These are phyloP conservation scores for Galbula dea DNA, from an alignment of 2,113 vertebrate species.

Conservation along the genomic window DNA sequence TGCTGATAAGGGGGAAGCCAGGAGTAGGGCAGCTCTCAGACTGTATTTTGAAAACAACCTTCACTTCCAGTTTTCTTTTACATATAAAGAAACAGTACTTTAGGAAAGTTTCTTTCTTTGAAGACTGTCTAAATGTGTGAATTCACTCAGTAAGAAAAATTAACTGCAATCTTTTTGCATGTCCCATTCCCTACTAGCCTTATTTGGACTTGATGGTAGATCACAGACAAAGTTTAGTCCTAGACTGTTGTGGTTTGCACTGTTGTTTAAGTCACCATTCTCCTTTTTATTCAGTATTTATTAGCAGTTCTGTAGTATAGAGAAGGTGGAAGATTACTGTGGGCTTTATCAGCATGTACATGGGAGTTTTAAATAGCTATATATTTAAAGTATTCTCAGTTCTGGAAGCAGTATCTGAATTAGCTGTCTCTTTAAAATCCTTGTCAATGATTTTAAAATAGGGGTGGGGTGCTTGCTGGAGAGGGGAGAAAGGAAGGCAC, in stretches of 20 bases:
- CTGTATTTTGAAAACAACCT: not conserved
- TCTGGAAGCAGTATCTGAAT: not conserved
- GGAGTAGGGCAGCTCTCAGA: not conserved
- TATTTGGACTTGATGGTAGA: not conserved
- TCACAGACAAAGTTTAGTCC: not conserved
- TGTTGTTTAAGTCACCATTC: not conserved
- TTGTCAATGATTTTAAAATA: not conserved
- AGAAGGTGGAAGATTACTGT: not conserved
- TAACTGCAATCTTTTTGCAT: not conserved
- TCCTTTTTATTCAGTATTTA: not conserved
- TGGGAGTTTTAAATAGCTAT: not conserved
- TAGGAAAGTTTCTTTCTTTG: too few relatives aligned
- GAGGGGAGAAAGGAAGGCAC: slow-evolving; percentile 12
- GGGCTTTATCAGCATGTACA: not conserved
- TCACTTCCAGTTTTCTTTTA: too few relatives aligned
- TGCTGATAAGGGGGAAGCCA: not conserved
- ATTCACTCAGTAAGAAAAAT: not conserved
- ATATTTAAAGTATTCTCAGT: not conserved
- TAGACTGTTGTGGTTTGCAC: not conserved
- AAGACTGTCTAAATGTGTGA: not conserved
- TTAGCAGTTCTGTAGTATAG: not conserved
- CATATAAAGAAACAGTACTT: too few relatives aligned
- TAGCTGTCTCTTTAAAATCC: not conserved
- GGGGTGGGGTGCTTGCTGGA: not conserved
- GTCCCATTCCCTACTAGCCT: not conserved